A percentile compares a stretch with the other conserved stretches of the same genome.
Evolutionary conservation across 2,888 invertebrate genomes (phyloP).

Genomic region (Lysandra coridon): DNA sequence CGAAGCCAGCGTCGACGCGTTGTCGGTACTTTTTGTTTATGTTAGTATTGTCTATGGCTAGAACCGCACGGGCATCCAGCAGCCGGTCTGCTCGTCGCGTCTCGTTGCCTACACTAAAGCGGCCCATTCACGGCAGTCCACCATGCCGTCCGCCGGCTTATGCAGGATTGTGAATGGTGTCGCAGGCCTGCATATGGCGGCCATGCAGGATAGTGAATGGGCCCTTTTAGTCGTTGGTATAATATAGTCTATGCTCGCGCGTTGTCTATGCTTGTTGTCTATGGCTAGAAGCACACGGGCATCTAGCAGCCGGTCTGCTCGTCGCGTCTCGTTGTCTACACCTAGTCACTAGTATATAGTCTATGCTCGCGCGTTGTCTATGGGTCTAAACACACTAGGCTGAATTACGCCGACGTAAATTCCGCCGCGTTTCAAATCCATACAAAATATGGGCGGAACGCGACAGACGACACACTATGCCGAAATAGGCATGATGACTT

Average conservation of each 20-base stretch:
- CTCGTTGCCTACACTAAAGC: constrained; percentile 49
- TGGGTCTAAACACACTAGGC: too few relatives aligned
- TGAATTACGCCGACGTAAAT: too few relatives aligned
- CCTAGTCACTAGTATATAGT: neutral
- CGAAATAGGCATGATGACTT: too few relatives aligned
- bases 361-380: neutral
- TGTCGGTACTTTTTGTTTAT: neutral
- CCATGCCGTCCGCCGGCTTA: too few relatives aligned
- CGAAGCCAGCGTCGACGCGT: neutral
- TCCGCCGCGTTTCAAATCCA: too few relatives aligned
- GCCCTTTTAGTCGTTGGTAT: too few relatives aligned
- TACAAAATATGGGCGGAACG: too few relatives aligned
- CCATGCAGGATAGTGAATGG: too few relatives aligned
- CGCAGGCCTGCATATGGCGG: too few relatives aligned
- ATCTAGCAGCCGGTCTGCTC: constrained; percentile 92
- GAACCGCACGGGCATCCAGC: constrained; percentile 88
- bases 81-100: constrained; percentile 90
- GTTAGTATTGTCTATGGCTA: neutral
- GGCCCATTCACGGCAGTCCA: too few relatives aligned
- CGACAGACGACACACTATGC: too few relatives aligned
- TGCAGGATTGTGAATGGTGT: too few relatives aligned
- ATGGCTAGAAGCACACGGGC: constrained; percentile 74
- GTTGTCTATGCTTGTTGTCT: constrained; percentile 1
- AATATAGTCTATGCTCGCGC: neutral
- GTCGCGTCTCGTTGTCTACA: constrained; percentile 81